Base-by-base conservation (phyloP, 2,888 invertebrate species). In the Luperina testacea region DNA sequence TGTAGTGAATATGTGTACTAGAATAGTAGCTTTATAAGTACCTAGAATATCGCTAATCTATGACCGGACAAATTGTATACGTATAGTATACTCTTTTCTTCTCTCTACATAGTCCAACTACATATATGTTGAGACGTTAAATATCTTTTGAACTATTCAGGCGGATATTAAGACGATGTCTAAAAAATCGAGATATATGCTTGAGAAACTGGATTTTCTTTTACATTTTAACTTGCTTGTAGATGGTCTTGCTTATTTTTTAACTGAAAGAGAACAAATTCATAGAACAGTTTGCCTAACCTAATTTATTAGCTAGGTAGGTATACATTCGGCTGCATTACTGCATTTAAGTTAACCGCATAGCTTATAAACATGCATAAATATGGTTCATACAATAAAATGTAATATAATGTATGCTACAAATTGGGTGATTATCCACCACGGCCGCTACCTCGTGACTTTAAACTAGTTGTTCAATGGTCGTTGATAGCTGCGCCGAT, bases 391-490 rank as follows among this genome's bases (percentile, higher is more conserved):
- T 53, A 80, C 11, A 61, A 51, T 73, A 51, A 11, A 67, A 32
- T 81, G 59, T 73, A 70, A 83, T 81, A 38, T 71, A 59, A 72
- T 69, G 45, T 64, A 73, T 81, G 73, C 80, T 27, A 81, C 72
- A 38, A 81, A 81, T 85, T 73, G 57, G 70, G 42, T 73, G 65
- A 81, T 83, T 83, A 73, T 64, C 38, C 27, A 71, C 75, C 59
- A n/a, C 32, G 32, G 59, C 4, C 24, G 13, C 27, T 59, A 57
- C 27, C 78, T 72, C 84, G 72, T 75, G 59, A 69, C 74, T 82
- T 59, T 64, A 78, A 48, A 68, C 42, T 78, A 17, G 48, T 64
- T 24, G 63, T 81, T 80, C 81, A 27, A 77, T 64, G 32, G 27
- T 53, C 15, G 70, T 70, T 64, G 65, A 67, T 82, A 65, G 61